These are phyloP conservation scores for Serilophus lunatus DNA, from an alignment of 2,113 vertebrate species.

Conservation along the genomic window DNA sequence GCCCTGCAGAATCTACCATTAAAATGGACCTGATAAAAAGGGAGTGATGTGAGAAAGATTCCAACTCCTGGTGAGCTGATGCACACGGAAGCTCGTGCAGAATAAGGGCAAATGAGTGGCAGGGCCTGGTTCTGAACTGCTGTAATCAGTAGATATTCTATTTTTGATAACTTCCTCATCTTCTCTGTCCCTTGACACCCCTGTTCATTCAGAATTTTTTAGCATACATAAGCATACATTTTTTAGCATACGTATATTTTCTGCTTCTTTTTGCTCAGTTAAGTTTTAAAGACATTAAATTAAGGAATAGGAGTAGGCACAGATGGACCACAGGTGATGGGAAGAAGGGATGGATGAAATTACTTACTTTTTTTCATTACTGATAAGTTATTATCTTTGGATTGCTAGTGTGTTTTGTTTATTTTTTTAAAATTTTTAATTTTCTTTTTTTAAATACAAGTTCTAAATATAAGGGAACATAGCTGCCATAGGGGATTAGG, in stretches of 20 bases:
- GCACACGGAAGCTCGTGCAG: background rate
- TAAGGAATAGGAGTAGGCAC: background rate
- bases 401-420: background rate
- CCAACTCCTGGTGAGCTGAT: background rate
- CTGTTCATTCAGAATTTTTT: slow-evolving; percentile 39
- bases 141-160: slow-evolving; percentile 48
- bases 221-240: slow-evolving; percentile 60
- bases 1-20: background rate
- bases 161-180: slow-evolving; percentile 58
- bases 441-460: background rate
- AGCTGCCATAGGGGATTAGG: background rate
- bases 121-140: slow-evolving; percentile 50
- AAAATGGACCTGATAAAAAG: background rate
- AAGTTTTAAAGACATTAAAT: background rate
- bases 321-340: background rate
- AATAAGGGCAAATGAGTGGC: slow-evolving; percentile 41
- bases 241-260: background rate
- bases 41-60: background rate
- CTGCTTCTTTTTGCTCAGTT: background rate
- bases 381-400: background rate
- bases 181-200: slow-evolving; percentile 33
- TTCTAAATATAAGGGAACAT: background rate
- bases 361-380: background rate
- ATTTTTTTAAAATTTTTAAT: background rate
- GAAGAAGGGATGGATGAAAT: background rate